Evolutionary conservation across 2,888 invertebrate genomes (phyloP).

Genomic region (Leptinotarsa rubiginosa): DNA sequence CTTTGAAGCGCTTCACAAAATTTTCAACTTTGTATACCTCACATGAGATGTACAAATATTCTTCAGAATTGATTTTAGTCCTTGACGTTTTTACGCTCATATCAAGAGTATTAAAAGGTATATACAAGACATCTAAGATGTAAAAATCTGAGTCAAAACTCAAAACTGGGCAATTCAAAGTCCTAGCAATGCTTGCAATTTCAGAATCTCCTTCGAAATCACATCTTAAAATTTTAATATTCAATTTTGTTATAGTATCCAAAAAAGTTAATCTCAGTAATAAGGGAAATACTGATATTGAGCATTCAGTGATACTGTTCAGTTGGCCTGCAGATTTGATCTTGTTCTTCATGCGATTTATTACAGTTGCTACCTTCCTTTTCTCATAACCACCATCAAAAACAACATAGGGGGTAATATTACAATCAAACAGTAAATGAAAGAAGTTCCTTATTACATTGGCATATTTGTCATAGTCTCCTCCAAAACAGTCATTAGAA

Average conservation of each 20-base stretch:
- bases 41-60: conserved; percentile 71
- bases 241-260: conserved; percentile 75
- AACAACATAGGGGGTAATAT: conserved; percentile 78
- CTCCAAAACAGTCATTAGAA: conserved; percentile 80
- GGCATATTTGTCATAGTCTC: conserved; percentile 85
- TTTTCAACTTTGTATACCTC: conserved; percentile 79
- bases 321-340: conserved; percentile 64
- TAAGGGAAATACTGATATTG: conserved; percentile 71
- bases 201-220: conserved; percentile 92
- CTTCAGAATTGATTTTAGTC: conserved; percentile 38
- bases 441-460: conserved; percentile 77
- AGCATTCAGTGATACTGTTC: conserved; percentile 70
- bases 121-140: conserved; percentile 85
- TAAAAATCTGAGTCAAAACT: conserved; percentile 96
- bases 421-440: conserved; percentile 75
- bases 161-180: conserved; percentile 85
- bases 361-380: conserved; percentile 62
- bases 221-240: conserved; percentile 77
- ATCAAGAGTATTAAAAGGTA: conserved; percentile 80
- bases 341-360: conserved; percentile 54
- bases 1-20: conserved; percentile 75
- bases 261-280: conserved; percentile 81
- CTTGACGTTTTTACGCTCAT: conserved; percentile 59
- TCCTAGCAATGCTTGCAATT: conserved; percentile 83
- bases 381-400: conserved; percentile 77